Conservation (phyloP, 53 echinoderm and acorn worm genomes). For the Henricia sp. region DNA sequence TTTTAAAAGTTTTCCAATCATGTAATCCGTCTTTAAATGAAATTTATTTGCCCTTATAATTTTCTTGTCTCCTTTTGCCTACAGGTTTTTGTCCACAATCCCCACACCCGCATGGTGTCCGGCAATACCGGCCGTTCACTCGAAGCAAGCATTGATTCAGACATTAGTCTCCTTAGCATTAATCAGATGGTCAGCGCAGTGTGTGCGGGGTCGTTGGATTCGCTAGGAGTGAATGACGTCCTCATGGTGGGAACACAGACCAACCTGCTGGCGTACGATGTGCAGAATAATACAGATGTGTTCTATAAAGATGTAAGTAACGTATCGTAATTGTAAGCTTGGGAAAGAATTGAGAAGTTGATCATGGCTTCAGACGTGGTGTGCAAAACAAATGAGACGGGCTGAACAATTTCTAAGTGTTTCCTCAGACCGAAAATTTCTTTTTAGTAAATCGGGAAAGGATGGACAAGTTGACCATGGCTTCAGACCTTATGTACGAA, state of each 20-base stretch:
- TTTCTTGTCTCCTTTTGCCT: neutral
- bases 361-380: too few species aligned
- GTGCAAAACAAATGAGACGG: too few species aligned
- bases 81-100: slow-evolving; percentile 98
- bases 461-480: too few species aligned
- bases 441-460: too few species aligned
- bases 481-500: too few species aligned
- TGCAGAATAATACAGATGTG: slow-evolving; percentile 97
- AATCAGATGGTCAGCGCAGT: slow-evolving; percentile 89
- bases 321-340: neutral
- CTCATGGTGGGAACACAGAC: slow-evolving; percentile 97
- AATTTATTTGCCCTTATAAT: neutral
- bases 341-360: too few species aligned
- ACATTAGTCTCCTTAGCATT: slow-evolving; percentile 92
- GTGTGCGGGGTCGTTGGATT: slow-evolving; percentile 83
- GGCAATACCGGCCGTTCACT: slow-evolving; percentile 69
- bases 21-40: too few species aligned
- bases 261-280: slow-evolving; percentile 95
- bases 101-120: slow-evolving; percentile 70
- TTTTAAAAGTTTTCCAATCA: too few species aligned
- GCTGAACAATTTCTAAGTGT: too few species aligned
- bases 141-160: slow-evolving; percentile 84
- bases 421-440: too few species aligned
- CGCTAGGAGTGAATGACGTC: slow-evolving; percentile 79
- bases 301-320: slow-evolving; percentile 95